phyloP scores from a whole-genome alignment of 2,797 vertebrate genomes.

The Chelon labrosus region DNA sequence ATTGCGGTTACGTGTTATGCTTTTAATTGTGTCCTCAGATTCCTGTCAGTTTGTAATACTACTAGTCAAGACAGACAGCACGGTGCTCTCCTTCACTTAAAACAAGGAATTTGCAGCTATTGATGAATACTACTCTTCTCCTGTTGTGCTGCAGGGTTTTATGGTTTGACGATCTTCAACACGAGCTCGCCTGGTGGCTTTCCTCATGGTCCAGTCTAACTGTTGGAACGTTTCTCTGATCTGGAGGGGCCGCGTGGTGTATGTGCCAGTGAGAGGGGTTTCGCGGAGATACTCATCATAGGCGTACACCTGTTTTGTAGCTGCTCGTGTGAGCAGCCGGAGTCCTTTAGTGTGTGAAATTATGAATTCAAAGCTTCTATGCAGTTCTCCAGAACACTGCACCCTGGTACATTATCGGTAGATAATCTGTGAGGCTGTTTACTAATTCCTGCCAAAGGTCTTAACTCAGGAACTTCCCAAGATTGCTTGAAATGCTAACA shows the following conservation, averaged over 20 bases:
- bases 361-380: conserved; percentile 48
- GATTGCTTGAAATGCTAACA: conserved; percentile 57
- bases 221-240: conserved; percentile 31
- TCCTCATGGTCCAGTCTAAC: conserved; percentile 41
- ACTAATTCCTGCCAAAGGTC: conserved; percentile 80
- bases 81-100: conserved; percentile 88
- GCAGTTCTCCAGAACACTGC: conserved; percentile 49
- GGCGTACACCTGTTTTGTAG: conserved; percentile 51
- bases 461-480: conserved; percentile 80
- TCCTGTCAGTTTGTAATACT: conserved; percentile 80
- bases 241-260: conserved; percentile 30
- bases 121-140: conserved; percentile 73
- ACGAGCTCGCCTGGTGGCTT: conserved; percentile 65
- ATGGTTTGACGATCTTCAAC: conserved; percentile 65
- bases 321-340: conserved; percentile 35
- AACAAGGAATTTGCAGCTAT: conserved; percentile 88
- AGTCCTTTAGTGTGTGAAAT: conserved; percentile 49
- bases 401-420: conserved; percentile 41
- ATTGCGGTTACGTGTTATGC: conserved; percentile 74
- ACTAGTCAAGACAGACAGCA: conserved; percentile 77
- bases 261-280: conserved; percentile 61
- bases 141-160: conserved; percentile 72
- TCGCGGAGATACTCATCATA: conserved; percentile 29
- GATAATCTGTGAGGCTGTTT: conserved; percentile 64
- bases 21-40: conserved; percentile 78